Evolutionary conservation across 2,797 vertebrate species (phyloP).

Genomic region (Chromobotia macracanthus): DNA sequence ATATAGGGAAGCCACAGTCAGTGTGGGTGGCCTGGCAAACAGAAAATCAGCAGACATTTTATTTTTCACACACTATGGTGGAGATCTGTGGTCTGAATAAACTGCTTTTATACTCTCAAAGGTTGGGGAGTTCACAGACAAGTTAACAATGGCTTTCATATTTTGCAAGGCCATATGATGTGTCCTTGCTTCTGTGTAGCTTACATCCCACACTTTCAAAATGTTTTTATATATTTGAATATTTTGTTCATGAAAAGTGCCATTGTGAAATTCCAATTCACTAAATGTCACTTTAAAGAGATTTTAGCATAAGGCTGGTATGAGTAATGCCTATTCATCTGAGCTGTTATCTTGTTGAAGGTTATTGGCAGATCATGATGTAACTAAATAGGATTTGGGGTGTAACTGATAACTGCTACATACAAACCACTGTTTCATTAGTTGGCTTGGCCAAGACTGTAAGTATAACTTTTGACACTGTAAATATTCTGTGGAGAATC

Average conservation of each 20-base stretch:
- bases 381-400: conserved; percentile 1
- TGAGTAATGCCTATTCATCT: background rate
- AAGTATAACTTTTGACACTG: background rate
- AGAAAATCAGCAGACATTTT: conserved; percentile 19
- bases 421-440: background rate
- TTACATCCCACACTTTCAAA: background rate
- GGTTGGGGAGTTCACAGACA: background rate
- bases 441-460: background rate
- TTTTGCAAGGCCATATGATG: conserved; percentile 8
- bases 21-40: conserved; percentile 45
- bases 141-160: conserved; percentile 6
- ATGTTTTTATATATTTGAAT: background rate
- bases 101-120: conserved; percentile 22
- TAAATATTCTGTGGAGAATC: background rate
- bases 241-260: background rate
- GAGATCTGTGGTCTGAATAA: conserved; percentile 1
- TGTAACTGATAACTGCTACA: background rate
- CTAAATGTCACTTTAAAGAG: no score
- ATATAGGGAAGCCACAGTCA: conserved; percentile 27
- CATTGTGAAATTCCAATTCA: background rate
- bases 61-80: conserved; percentile 36
- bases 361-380: conserved; percentile 16
- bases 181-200: conserved; percentile 8
- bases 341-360: background rate
- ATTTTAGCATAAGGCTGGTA: background rate